Evolutionary conservation across 2,797 vertebrate genomes (phyloP), one percentile per base, ranked within the genome.

Genomic region (Bradypodion ventrale): DNA sequence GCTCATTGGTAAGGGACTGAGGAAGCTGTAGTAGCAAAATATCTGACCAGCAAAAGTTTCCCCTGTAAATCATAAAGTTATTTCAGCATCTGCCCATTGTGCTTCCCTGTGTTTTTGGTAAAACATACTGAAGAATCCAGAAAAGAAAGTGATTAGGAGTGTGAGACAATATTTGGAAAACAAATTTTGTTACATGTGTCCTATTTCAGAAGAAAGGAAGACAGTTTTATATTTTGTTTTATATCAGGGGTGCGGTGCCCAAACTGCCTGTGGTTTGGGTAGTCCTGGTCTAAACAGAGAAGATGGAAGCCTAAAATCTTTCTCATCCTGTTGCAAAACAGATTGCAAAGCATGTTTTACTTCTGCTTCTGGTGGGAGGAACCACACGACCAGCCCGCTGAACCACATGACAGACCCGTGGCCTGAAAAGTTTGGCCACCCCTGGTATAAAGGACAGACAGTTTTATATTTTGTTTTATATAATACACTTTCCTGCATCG

Each of bases 401-500:
- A n/a, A n/a, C n/a, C n/a, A n/a, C n/a, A n/a, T n/a, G n/a, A n/a
- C n/a, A n/a, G n/a, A n/a, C n/a, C n/a, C n/a, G n/a, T n/a, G n/a
- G n/a, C n/a, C n/a, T n/a, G n/a, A n/a, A n/a, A n/a, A n/a, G n/a
- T n/a, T n/a, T n/a, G n/a, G n/a, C n/a, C n/a, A n/a, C n/a, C n/a
- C n/a, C n/a, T n/a, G n/a, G n/a, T n/a, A n/a, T n/a, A n/a, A 89
- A 75, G 76, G 80, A 46, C 81, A 87, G 0, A 19, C 86, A 86
- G 91, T 87, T 81, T 56, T 84, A 60, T 78, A 52, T 42, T 92
- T 89, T 90, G 80, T 73, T 92, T 88, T 87, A 79, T 68, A 76
- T 85, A 84, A 86, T 83, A 81, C 25, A 56, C 56, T 92, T 92
- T 89, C 79, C 77, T 91, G 88, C 85, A 88, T 63, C 87, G 84